Evolutionary conservation across 2,888 invertebrate species (phyloP), one percentile per base, ranked within the genome.

Genomic region (Andrena trimmerana): DNA sequence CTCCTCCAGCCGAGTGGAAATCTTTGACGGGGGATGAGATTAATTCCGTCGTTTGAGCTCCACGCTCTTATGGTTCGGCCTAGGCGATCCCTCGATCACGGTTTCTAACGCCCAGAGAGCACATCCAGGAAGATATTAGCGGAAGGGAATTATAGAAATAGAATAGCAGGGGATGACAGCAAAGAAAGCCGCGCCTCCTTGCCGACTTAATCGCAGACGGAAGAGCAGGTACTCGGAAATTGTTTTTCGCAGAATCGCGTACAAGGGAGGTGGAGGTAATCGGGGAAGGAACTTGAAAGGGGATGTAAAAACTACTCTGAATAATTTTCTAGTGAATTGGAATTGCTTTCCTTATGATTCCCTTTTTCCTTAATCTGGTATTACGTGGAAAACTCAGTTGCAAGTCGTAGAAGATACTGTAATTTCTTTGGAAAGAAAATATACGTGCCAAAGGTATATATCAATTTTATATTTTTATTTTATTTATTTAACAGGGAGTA

Each of bases 1-100:
- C 4, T 8, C 57, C 33, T 31, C 20, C 10, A 16, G 0, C 13
- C 10, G 5, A 60, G 57, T 70, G 66, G 29, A 68, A 65, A 27
- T 63, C 62, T 50, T 77, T 70, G 63, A 68, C n/a, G 8, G 65
- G 7, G 65, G 54, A 8, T 24, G 67, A 77, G 42, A 83, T 85
- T 86, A 81, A 85, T 72, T 78, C 60, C 10, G 50, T 29, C 27
- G 36, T 54, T 66, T 6, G 31, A 80, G 54, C 69, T 66, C 50
- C 50, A 59, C 76, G 72, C 69, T 81, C 70, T 75, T n/a, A 8
- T 20, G 33, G 52, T 52, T 52, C 20, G 8, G 52, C 20, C n/a
- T 36, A 20, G 7, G 36, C 59, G 10, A 60, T 77, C 67, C 48
- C 75, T 16, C 63, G 57, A 57, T 78, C 69, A 52, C 48, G 60